phyloP scores from a whole-genome alignment of 2,797 vertebrate genomes.

The Epinephelus awoara region DNA sequence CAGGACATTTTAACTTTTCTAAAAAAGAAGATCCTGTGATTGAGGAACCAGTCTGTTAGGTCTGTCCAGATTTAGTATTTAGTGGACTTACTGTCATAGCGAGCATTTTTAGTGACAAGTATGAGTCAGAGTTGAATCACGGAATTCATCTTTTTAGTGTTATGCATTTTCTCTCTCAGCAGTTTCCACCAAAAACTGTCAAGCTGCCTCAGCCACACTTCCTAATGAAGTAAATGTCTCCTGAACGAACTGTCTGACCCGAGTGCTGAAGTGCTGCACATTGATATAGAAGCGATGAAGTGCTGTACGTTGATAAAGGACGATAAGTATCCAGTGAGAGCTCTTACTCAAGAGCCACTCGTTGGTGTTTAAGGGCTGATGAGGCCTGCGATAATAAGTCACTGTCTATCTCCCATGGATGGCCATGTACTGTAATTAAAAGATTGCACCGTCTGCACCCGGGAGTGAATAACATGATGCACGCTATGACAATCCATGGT shows the following conservation, averaged over 20 bases:
- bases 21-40: conserved; percentile 8
- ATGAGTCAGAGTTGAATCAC: conserved; percentile 5
- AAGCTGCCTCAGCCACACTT: neutral
- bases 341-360: conserved; percentile 56
- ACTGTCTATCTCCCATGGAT: conserved; percentile 45
- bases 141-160: neutral
- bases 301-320: conserved; percentile 39
- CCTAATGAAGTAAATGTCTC: conserved; percentile 24
- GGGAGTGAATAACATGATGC: conserved; percentile 54
- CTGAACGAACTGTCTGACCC: conserved; percentile 24
- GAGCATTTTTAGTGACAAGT: conserved; percentile 3
- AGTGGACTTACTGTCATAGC: neutral
- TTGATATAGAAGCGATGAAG: conserved; percentile 24
- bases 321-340: conserved; percentile 50
- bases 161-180: neutral
- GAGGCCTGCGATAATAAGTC: conserved; percentile 52
- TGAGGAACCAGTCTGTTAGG: conserved; percentile 10
- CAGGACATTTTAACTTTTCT: neutral
- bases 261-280: conserved; percentile 32
- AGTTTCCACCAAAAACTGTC: neutral
- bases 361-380: conserved; percentile 32
- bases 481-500: conserved; percentile 40
- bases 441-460: conserved; percentile 51
- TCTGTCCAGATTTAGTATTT: conserved; percentile 11
- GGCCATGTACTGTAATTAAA: conserved; percentile 63